Conservation (phyloP, 2,888 invertebrate genomes). For the Chrysolina haemoptera region DNA sequence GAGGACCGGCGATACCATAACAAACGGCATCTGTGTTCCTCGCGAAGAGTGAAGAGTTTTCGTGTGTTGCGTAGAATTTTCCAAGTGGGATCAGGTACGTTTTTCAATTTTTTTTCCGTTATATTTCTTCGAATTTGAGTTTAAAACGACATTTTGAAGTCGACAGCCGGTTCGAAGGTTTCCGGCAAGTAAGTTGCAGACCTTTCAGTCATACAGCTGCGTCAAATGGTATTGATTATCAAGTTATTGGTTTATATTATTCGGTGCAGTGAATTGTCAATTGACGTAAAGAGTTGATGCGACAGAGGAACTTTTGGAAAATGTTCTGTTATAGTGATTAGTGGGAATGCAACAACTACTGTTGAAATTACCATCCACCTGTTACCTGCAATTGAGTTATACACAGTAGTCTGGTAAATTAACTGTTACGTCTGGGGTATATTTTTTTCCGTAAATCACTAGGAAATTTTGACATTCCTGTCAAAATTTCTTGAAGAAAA, state of each 20-base stretch:
- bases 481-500: too few relatives aligned
- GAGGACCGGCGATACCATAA: slow-evolving; percentile 26
- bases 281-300: too few relatives aligned
- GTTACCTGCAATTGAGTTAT: too few relatives aligned
- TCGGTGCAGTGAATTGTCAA: background rate
- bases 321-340: too few relatives aligned
- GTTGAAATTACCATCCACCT: too few relatives aligned
- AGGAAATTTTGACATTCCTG: too few relatives aligned
- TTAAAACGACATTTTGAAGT: background rate
- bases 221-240: slow-evolving; percentile 18
- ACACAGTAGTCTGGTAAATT: too few relatives aligned
- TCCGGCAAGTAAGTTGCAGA: background rate
- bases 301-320: too few relatives aligned
- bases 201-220: background rate
- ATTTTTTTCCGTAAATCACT: too few relatives aligned
- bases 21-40: slow-evolving; percentile 26
- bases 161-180: background rate
- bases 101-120: background rate
- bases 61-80: background rate
- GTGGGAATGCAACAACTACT: too few relatives aligned
- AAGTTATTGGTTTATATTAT: slow-evolving; percentile 14
- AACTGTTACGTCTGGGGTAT: too few relatives aligned
- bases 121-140: background rate
- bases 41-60: slow-evolving; percentile 22
- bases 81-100: background rate